These are phyloP conservation scores for Nipponacmea schrenckii DNA, from an alignment of 2,888 invertebrate genomes.

Conservation along the genomic window DNA sequence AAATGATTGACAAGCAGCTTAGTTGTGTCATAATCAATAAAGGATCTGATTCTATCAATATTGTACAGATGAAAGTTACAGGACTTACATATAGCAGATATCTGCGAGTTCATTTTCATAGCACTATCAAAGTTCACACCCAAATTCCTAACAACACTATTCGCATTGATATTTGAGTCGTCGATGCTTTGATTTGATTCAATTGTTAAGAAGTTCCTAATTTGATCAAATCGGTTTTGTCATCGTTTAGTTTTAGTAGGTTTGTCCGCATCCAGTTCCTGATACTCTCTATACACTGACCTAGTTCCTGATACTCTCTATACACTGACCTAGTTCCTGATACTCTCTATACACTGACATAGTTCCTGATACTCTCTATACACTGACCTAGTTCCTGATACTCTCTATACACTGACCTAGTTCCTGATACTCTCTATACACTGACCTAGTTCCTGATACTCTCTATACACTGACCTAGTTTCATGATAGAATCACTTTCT, in stretches of 20 bases:
- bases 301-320: no score
- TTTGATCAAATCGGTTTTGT: background rate
- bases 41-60: conserved; percentile 10
- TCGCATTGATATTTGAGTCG: background rate
- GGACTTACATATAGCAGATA: background rate
- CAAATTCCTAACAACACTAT: background rate
- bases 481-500: background rate
- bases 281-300: no score
- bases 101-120: background rate
- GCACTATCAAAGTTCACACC: conserved; percentile 1
- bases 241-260: no score
- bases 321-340: no score
- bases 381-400: no score
- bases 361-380: no score
- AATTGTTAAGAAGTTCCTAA: background rate
- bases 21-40: background rate
- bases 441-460: no score
- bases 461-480: conserved; percentile 7
- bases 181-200: background rate
- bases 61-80: conserved; percentile 10
- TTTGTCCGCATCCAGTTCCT: background rate
- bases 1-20: background rate
- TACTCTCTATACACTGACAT: no score
- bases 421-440: no score
- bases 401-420: no score